Base-by-base conservation (phyloP, 2,113 vertebrate genomes). In the Haplotaxodon microlepis region DNA sequence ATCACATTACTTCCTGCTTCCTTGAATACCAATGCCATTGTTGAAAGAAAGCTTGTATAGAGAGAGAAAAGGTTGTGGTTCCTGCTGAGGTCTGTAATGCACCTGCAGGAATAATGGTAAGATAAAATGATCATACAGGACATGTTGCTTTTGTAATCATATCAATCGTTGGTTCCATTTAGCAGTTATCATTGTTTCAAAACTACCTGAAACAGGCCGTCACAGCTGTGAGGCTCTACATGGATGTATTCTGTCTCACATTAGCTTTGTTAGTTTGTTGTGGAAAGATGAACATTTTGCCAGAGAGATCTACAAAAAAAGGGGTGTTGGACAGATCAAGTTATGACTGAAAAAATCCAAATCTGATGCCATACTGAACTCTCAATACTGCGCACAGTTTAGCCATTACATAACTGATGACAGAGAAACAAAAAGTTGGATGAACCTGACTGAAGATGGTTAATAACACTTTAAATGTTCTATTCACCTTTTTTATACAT, bases 231-330 rank as follows among this genome's bases (percentile, higher is more conserved):
- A 89, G 59, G 24, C 7, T 14, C 24, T 85, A 7, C 69, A 9
- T 83, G 24, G 86, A 42, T 71, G 89, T 73, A n/a, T 56, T 66
- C 24, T 92, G 59, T 59, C 36, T 91, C 27, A 91, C 89, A 10
- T 86, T 45, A 71, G 51, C 88, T 83, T 66, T 56, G 24, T 21
- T 38, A 5, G 36, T 82, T 63, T 82, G 24, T 80, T 76, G 17
- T 54, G 92, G 91, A 73, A 93, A 91, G 17, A 36, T 90, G 19
- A 93, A 92, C 87, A 92, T 91, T 94, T 94, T 92, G 40, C 81
- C 84, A 17, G 90, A 81, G 17, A 93, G 81, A 86, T 92, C 92
- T 94, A 71, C 12, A 12, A n/a, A 3, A 21, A 27, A 2, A 19
- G 1, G 21, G 6, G 2, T 17, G 24, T 10, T 45, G 57, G 57